phyloP scores from a whole-genome alignment of 2,888 invertebrate species.

The Busseola fusca region DNA sequence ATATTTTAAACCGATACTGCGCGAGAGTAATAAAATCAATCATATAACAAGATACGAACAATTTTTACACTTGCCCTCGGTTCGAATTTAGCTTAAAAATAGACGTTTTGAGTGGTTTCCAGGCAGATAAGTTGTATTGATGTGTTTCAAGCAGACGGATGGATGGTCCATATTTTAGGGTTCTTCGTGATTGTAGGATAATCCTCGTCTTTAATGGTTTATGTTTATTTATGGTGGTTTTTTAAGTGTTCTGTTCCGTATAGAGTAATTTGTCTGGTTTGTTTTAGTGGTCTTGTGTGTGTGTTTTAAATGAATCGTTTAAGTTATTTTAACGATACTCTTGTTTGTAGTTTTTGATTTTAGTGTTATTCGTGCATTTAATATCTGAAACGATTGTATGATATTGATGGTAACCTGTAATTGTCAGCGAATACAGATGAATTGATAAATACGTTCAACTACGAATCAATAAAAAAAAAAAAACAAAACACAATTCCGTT shows the following conservation, averaged over 20 bases:
- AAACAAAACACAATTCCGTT: background rate
- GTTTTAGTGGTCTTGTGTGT: slow-evolving; percentile 26
- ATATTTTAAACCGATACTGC: slow-evolving; percentile 81
- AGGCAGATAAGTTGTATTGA: slow-evolving; percentile 85
- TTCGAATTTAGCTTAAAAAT: slow-evolving; percentile 84
- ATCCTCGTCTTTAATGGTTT: slow-evolving; percentile 63
- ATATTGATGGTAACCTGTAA: background rate
- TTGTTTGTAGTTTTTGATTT: slow-evolving; percentile 23
- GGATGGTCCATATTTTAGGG: slow-evolving; percentile 76
- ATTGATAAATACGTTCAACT: background rate
- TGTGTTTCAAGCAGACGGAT: slow-evolving; percentile 78
- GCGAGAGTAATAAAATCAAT: slow-evolving; percentile 85
- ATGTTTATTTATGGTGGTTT: slow-evolving; percentile 58
- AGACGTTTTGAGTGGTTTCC: slow-evolving; percentile 85
- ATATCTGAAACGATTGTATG: background rate
- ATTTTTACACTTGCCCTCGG: slow-evolving; percentile 83
- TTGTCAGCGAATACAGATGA: background rate
- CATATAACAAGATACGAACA: slow-evolving; percentile 83
- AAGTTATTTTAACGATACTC: slow-evolving; percentile 16
- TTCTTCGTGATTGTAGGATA: slow-evolving; percentile 71
- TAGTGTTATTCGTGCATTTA: background rate
- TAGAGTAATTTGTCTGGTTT: slow-evolving; percentile 40
- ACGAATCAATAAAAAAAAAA: background rate
- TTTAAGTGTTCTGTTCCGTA: slow-evolving; percentile 55
- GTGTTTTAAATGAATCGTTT: slow-evolving; percentile 6